Evolutionary conservation across 2,888 invertebrate genomes (phyloP).

Genomic region (Asteroscopus sphinx): DNA sequence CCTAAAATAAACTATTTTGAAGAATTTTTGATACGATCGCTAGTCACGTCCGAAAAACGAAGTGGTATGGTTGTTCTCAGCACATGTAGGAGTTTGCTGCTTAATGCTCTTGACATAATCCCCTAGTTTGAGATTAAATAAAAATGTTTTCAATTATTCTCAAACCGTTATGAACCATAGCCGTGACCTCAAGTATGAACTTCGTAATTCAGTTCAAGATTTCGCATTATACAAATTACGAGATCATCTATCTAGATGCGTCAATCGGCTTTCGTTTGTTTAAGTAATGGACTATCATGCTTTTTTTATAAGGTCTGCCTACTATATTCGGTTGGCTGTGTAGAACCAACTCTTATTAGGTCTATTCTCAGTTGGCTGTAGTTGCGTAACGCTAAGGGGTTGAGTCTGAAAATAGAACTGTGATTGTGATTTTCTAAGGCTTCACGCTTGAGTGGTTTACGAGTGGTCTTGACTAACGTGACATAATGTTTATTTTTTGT

Average conservation of each 20-base stretch:
- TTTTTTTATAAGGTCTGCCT: too few relatives aligned
- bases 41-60: too few relatives aligned
- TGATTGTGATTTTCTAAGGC: constrained; percentile 45
- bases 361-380: constrained; percentile 6
- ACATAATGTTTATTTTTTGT: too few relatives aligned
- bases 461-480: constrained; percentile 2
- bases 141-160: constrained; percentile 17
- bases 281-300: neutral
- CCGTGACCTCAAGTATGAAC: constrained; percentile 28
- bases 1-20: too few relatives aligned
- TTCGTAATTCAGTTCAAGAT: constrained; percentile 12
- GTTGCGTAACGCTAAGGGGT: constrained; percentile 35
- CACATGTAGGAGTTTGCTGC: too few relatives aligned
- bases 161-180: constrained; percentile 24
- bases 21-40: too few relatives aligned
- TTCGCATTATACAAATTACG: constrained; percentile 2
- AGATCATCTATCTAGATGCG: constrained; percentile 2
- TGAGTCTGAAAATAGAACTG: constrained; percentile 42
- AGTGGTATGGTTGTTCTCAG: too few relatives aligned
- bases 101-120: too few relatives aligned
- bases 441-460: constrained; percentile 32
- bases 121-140: neutral
- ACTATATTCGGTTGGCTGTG: too few relatives aligned
- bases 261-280: constrained; percentile 18
- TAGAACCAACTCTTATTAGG: too few relatives aligned